phyloP scores from a whole-genome alignment of 1,140 invertebrate species.

The Oppia nitens region DNA sequence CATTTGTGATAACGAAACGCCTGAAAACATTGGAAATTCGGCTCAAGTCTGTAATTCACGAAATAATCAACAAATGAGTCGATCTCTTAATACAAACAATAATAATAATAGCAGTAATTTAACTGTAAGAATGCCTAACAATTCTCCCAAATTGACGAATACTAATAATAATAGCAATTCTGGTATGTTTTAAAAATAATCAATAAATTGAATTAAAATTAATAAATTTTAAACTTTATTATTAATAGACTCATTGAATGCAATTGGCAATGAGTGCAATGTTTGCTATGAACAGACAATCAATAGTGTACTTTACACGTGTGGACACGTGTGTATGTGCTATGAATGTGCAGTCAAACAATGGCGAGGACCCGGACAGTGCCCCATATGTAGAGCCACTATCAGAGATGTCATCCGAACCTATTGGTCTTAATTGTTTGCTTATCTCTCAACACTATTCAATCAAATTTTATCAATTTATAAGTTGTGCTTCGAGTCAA shows the following conservation, averaged over 20 bases:
- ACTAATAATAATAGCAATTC: slow-evolving; percentile 10
- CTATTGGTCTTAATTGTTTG: slow-evolving; percentile 45
- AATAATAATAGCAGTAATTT: neutral
- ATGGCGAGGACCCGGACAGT: slow-evolving; percentile 72
- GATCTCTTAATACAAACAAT: neutral
- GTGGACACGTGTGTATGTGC: slow-evolving; percentile 98
- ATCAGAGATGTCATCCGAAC: slow-evolving; percentile 90
- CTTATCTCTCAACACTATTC: no score
- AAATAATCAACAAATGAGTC: neutral
- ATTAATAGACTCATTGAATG: neutral
- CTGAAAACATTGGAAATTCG: neutral
- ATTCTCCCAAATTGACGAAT: neutral
- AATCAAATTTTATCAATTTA: no score
- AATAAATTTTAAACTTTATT: slow-evolving; percentile 4
- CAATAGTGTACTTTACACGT: slow-evolving; percentile 85
- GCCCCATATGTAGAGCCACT: slow-evolving; percentile 76
- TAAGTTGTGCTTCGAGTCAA: no score
- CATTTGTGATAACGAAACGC: neutral
- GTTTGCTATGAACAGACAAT: slow-evolving; percentile 85
- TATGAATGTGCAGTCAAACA: slow-evolving; percentile 84
- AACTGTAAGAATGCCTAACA: neutral
- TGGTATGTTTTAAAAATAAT: neutral
- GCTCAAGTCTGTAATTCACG: neutral
- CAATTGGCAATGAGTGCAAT: slow-evolving; percentile 50
- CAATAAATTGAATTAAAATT: neutral